phyloP scores from a whole-genome alignment of 2,113 vertebrate genomes.

The Vicugna pacos region DNA sequence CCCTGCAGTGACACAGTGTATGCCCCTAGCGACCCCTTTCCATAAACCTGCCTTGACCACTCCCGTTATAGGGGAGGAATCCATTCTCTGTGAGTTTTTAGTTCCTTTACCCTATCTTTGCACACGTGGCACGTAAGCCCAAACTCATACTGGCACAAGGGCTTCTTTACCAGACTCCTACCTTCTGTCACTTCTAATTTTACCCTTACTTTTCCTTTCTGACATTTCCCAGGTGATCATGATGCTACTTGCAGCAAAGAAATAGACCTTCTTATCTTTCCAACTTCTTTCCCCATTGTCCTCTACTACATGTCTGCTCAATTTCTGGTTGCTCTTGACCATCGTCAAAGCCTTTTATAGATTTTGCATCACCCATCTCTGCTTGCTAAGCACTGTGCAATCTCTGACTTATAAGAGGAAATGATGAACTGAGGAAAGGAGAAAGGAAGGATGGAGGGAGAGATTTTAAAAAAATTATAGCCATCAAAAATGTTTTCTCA shows the following conservation, averaged over 20 bases:
- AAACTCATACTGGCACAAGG: background rate
- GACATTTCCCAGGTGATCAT: background rate
- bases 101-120: background rate
- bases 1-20: background rate
- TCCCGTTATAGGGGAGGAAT: background rate
- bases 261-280: background rate
- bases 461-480: background rate
- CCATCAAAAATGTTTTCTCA: background rate
- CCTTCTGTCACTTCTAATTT: background rate
- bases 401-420: background rate
- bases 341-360: background rate
- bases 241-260: background rate
- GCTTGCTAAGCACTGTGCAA: background rate
- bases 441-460: background rate
- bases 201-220: slow-evolving; percentile 11
- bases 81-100: background rate
- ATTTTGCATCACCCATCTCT: background rate
- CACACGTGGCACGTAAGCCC: background rate
- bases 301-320: background rate
- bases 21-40: background rate
- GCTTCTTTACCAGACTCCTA: background rate
- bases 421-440: background rate
- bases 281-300: background rate
- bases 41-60: background rate
- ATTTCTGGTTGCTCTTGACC: background rate